phyloP scores from a whole-genome alignment of 1,140 invertebrate genomes.

The Euglossa dilemma region DNA sequence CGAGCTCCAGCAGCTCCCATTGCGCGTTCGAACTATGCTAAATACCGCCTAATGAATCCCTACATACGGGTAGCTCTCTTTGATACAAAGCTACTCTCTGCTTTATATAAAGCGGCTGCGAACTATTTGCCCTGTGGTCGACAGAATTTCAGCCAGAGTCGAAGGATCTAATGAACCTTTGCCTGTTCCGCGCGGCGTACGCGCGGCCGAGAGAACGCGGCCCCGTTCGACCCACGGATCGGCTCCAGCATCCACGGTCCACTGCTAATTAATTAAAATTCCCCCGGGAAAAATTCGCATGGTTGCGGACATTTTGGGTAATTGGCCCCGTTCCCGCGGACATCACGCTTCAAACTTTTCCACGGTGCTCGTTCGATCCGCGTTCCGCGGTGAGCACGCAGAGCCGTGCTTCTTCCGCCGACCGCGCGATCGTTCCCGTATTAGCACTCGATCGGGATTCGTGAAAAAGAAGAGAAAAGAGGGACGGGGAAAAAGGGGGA shows the following conservation, averaged over 20 bases:
- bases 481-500: background rate
- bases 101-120: conserved; percentile 70
- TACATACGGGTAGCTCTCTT: conserved; percentile 76
- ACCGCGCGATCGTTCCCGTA: background rate
- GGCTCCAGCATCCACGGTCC: background rate
- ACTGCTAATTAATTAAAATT: conserved; percentile 69
- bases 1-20: background rate
- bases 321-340: conserved; percentile 30
- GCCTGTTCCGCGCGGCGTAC: conserved; percentile 30
- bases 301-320: conserved; percentile 57
- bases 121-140: conserved; percentile 75
- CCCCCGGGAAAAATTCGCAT: conserved; percentile 43
- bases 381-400: background rate
- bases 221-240: conserved; percentile 40
- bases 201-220: background rate
- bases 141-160: conserved; percentile 71
- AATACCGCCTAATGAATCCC: conserved; percentile 76
- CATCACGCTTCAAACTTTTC: conserved; percentile 40
- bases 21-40: conserved; percentile 64
- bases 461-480: no score
- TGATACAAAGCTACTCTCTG: conserved; percentile 74
- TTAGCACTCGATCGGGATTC: background rate
- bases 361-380: background rate
- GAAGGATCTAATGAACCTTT: conserved; percentile 72
- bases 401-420: background rate